Conservation (phyloP, 2,797 vertebrate species). For the Helarctos malayanus region DNA sequence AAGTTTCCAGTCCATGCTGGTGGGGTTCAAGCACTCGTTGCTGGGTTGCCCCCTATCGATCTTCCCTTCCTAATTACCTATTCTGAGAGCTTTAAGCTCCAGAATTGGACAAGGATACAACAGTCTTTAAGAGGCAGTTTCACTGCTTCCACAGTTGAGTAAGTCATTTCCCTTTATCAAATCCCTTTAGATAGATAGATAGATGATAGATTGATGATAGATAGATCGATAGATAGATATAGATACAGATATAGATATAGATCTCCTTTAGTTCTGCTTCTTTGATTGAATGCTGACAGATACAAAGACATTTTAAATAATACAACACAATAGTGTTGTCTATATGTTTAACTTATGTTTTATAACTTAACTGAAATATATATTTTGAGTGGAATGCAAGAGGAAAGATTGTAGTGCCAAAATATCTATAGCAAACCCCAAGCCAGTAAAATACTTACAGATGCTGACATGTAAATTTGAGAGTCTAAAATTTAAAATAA, state of each 20-base stretch:
- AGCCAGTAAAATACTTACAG: not conserved
- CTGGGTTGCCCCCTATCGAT: not conserved
- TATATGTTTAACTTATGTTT: not conserved
- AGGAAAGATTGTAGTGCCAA: not conserved
- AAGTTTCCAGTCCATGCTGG: not conserved
- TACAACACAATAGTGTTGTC: not conserved
- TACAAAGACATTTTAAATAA: not conserved
- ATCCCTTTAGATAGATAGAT: not conserved
- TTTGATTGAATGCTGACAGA: not conserved
- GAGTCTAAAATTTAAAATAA: not conserved
- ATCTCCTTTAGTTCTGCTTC: not conserved
- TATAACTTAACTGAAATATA: not conserved
- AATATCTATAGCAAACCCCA: not conserved
- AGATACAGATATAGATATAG: not conserved
- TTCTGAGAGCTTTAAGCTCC: not conserved
- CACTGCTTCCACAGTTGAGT: not conserved
- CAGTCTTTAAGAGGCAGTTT: not conserved
- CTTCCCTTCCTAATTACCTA: not conserved
- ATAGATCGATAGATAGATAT: no score
- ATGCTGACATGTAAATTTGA: not conserved
- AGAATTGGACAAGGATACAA: not conserved
- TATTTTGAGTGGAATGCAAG: not conserved
- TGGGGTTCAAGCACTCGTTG: not conserved
- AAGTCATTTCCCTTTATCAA: not conserved
- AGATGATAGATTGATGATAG: not conserved